phyloP scores from a whole-genome alignment of 2,113 vertebrate species.

The Procapra przewalskii region DNA sequence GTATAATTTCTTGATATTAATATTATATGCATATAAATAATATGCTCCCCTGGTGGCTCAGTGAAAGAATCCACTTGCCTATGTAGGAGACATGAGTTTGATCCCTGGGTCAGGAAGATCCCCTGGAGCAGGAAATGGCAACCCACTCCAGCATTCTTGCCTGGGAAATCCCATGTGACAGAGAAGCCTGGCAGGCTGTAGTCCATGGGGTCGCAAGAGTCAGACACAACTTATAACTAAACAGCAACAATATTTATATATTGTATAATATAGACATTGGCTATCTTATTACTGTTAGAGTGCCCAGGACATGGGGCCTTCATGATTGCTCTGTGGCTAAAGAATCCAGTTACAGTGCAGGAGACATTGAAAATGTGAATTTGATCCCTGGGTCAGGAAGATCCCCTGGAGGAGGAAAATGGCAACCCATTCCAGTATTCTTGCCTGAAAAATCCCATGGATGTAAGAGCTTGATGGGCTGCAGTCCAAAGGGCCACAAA shows the following conservation, averaged over 20 bases:
- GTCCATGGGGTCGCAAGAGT: not conserved
- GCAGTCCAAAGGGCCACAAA: not conserved
- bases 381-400: not conserved
- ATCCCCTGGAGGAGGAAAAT: not conserved
- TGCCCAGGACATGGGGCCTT: not conserved
- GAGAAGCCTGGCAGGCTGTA: not conserved
- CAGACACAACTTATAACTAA: not conserved
- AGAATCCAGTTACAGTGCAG: not conserved
- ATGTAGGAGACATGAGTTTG: not conserved
- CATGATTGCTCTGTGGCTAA: not conserved
- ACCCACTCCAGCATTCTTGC: not conserved
- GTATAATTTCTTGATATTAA: not conserved
- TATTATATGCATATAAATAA: not conserved
- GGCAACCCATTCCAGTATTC: not conserved
- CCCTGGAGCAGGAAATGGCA: not conserved
- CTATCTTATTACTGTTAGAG: not conserved
- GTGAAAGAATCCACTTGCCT: not conserved
- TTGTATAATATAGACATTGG: not conserved
- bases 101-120: not conserved
- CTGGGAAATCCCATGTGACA: not conserved
- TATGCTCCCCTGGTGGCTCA: not conserved
- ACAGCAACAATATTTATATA: not conserved
- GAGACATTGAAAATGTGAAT: not conserved
- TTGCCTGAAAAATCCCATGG: not conserved
- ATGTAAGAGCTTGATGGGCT: not conserved